A percentile compares a stretch with the other conserved stretches of the same genome.
phyloP scores from a whole-genome alignment of 1,140 invertebrate genomes.

The Pseudomyrmex gracilis region DNA sequence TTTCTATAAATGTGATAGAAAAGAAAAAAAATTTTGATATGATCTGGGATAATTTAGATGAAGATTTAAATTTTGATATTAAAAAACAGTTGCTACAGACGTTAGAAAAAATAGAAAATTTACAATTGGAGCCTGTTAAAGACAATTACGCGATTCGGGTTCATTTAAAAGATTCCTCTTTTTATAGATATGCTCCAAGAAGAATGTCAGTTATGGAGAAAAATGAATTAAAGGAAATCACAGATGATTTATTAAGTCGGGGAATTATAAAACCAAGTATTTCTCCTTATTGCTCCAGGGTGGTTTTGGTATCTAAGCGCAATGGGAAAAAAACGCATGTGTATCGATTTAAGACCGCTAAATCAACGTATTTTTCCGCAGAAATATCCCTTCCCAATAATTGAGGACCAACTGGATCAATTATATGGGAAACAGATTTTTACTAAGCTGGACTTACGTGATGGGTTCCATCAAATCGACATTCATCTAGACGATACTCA shows the following conservation, averaged over 20 bases:
- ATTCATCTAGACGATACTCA: background rate
- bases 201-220: background rate
- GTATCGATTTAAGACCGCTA: background rate
- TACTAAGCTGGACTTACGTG: background rate
- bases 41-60: background rate
- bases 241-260: background rate
- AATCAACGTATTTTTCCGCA: background rate
- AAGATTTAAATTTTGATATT: background rate
- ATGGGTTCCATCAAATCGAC: background rate
- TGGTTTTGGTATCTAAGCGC: background rate
- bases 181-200: slow-evolving; percentile 8
- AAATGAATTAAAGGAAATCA: background rate
- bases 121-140: background rate
- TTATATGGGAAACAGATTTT: background rate
- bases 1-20: slow-evolving; percentile 6
- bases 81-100: background rate
- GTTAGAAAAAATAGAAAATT: background rate
- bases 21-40: background rate
- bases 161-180: slow-evolving; percentile 4
- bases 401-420: background rate
- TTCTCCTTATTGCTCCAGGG: slow-evolving; percentile 12
- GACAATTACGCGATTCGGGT: background rate
- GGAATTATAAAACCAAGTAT: slow-evolving; percentile 25
- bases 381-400: background rate
- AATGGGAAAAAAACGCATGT: background rate